Evolutionary conservation across 2,888 invertebrate genomes (phyloP).

Genomic region (Sisyra terminalis): DNA sequence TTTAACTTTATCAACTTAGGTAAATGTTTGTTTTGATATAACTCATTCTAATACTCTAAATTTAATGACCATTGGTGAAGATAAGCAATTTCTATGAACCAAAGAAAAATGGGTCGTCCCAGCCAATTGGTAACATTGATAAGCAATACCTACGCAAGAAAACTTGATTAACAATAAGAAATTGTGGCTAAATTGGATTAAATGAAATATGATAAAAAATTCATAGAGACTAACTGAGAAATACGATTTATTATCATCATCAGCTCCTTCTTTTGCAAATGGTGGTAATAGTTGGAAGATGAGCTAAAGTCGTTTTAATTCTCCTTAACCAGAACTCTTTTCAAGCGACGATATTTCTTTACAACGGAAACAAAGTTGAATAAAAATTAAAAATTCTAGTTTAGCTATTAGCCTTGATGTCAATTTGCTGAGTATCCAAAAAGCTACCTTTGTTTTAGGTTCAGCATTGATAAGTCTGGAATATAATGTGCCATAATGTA

Average conservation of each 20-base stretch:
- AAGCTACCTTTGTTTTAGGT: constrained; percentile 8
- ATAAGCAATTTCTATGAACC: too few species aligned
- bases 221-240: not conserved
- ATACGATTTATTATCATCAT: not conserved
- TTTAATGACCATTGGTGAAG: too few species aligned
- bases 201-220: not conserved
- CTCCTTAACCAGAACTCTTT: not conserved
- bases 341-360: not conserved
- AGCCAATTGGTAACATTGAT: not conserved
- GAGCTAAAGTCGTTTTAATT: too few species aligned
- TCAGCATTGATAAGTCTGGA: constrained; percentile 8
- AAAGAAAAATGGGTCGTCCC: not conserved
- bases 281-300: not conserved
- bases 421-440: constrained; percentile 7
- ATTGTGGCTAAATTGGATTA: not conserved
- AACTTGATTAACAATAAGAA: not conserved
- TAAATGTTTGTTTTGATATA: too few species aligned
- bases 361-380: not conserved
- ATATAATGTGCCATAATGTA: constrained; percentile 2
- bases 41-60: too few species aligned
- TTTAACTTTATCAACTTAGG: too few species aligned
- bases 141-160: not conserved
- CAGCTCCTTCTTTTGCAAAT: not conserved
- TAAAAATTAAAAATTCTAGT: not conserved
- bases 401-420: constrained; percentile 7